Base-by-base conservation (phyloP, 2,113 vertebrate species). In the Syngnathus scovelli region DNA sequence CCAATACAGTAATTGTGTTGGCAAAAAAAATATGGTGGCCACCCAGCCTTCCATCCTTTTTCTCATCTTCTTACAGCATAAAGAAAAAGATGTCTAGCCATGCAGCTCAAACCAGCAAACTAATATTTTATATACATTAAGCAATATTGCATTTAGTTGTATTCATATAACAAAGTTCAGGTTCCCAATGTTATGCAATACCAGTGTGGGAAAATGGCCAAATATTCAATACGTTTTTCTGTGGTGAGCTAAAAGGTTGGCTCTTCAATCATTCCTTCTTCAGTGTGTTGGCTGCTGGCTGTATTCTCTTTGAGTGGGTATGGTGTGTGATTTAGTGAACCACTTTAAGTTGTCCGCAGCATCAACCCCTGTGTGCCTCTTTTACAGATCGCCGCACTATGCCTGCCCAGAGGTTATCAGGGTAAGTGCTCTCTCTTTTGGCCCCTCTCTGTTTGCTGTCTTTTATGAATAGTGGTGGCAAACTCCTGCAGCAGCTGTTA, bases 391-490 rank as follows among this genome's bases (percentile, higher is more conserved):
- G 66, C 97, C 97, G 1, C 97, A 99, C 90, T 99, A 99, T 37
- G 97, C 97, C 87, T 98, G 97, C 83, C 97, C 97, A 68, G 97
- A 99, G 90, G 97, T 99, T 72, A 98, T 98, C 89, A 92, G 97
- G 92, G 97, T 99, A 88, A 95, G 96, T 91, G 68, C 78, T 82
- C 77, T 83, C 60, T 68, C 72, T 37, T 7, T 55, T 90, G 68
- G 77, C 81, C 78, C 82, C 62, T 55, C 70, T 16, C n/a, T 37
- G 19, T 63, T 37, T 69, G 39, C 61, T 33, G 21, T 62, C 71
- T 66, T 66, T 70, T 52, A 69, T 67, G 37, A 72, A 68, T 15
- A 54, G n/a, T 60, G 33, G 76, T 67, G 44, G 44, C n/a, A 65
- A 15, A 56, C 5, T 48, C 27, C 27, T 43, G 23, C 65, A 54